These are phyloP conservation scores for Oreochromis mossambicus DNA, from an alignment of 2,797 vertebrate species.

Conservation along the genomic window DNA sequence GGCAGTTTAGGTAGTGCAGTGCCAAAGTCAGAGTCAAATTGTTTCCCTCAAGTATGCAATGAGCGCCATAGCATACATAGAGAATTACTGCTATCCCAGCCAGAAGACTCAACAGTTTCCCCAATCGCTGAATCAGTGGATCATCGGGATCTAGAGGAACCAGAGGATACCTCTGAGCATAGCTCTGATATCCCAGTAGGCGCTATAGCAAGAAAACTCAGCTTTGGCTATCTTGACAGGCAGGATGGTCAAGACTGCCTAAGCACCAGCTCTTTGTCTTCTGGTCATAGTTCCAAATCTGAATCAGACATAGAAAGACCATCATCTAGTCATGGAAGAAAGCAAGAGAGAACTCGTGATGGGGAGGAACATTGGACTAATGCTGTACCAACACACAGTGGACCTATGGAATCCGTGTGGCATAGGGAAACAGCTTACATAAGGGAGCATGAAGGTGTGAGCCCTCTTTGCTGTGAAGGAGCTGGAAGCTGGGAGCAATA, in stretches of 20 bases:
- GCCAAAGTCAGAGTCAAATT: slow-evolving; percentile 40
- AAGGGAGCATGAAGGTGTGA: slow-evolving; percentile 41
- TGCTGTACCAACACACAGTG: background rate
- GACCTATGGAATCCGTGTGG: slow-evolving; percentile 32
- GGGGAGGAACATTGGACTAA: slow-evolving; percentile 41
- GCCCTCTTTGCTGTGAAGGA: slow-evolving; percentile 31
- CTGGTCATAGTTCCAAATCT: slow-evolving; percentile 77
- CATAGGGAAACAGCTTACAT: slow-evolving; percentile 49
- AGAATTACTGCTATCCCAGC: slow-evolving; percentile 22
- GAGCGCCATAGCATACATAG: slow-evolving; percentile 48
- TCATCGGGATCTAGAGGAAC: slow-evolving; percentile 41
- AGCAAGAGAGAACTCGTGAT: slow-evolving; percentile 12
- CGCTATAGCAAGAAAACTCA: slow-evolving; percentile 56
- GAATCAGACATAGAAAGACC: slow-evolving; percentile 67
- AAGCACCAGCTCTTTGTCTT: slow-evolving; percentile 78
- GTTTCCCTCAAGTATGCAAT: slow-evolving; percentile 64
- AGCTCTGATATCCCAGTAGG: slow-evolving; percentile 64
- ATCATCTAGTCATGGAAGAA: slow-evolving; percentile 36
- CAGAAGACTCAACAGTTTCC: slow-evolving; percentile 22
- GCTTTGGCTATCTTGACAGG: slow-evolving; percentile 62
- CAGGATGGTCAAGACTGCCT: slow-evolving; percentile 70
- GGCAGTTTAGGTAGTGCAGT: slow-evolving; percentile 55
- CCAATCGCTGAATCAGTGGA: slow-evolving; percentile 32
- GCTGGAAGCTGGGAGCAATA: slow-evolving; percentile 51
- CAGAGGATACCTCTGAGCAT: slow-evolving; percentile 60